phyloP scores from a whole-genome alignment of 1,140 invertebrate genomes.

The Drosophila auraria region DNA sequence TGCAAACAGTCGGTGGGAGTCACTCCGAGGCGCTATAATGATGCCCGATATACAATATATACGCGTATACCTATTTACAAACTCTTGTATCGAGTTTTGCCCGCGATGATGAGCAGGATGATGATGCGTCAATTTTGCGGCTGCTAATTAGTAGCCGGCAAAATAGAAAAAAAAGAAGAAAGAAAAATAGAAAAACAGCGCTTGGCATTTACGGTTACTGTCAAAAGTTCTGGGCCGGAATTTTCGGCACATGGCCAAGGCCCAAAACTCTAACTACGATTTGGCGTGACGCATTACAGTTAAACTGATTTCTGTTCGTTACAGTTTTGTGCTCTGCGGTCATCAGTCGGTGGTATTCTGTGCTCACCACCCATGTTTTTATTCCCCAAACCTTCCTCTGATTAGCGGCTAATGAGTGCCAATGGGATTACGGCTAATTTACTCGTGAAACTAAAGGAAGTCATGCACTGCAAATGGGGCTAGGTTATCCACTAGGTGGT shows the following conservation, averaged over 20 bases:
- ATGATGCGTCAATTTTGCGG: conserved; percentile 78
- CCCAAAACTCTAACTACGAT: conserved; percentile 56
- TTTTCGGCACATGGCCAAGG: conserved; percentile 23
- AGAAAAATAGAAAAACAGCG: conserved; percentile 31
- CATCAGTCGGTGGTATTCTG: conserved; percentile 13
- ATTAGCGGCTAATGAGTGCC: conserved; percentile 35
- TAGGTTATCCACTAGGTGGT: conserved; percentile 3
- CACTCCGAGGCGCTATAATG: conserved; percentile 52
- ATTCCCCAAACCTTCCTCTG: conserved; percentile 4
- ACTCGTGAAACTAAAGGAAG: conserved; percentile 18
- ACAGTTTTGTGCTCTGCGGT: conserved; percentile 32
- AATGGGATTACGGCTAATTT: conserved; percentile 32
- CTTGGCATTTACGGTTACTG: conserved; percentile 70
- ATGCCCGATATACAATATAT: conserved; percentile 33
- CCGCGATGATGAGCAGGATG: conserved; percentile 54
- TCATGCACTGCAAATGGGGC: not conserved
- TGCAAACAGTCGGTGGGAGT: conserved; percentile 37
- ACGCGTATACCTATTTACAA: conserved; percentile 17
- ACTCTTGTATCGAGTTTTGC: conserved; percentile 26
- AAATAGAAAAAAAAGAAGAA: conserved; percentile 43
- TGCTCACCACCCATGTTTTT: not conserved
- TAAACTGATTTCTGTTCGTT: conserved; percentile 53
- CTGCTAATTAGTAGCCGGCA: conserved; percentile 69
- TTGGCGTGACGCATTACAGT: conserved; percentile 70
- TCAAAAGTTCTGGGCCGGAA: conserved; percentile 65